Evolutionary conservation across 2,888 invertebrate genomes (phyloP).

Genomic region (Cinara cedri): DNA sequence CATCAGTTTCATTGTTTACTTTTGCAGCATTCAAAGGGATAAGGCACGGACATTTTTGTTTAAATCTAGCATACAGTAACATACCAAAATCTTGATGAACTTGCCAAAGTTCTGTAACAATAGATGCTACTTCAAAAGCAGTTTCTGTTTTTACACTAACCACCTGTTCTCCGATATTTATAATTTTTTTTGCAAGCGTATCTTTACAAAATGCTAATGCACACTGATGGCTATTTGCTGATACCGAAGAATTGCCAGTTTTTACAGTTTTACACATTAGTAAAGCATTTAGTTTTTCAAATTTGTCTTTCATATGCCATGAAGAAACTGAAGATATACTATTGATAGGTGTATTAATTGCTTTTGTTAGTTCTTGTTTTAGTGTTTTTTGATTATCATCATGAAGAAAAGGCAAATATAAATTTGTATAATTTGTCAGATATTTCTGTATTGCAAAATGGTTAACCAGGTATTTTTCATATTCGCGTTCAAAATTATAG

Average conservation of each 20-base stretch:
- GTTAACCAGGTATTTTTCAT: conserved; percentile 33
- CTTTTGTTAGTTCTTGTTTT: conserved; percentile 66
- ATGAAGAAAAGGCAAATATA: conserved; percentile 20
- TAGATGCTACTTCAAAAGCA: conserved; percentile 83
- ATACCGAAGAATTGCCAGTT: conserved; percentile 34
- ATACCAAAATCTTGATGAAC: conserved; percentile 81
- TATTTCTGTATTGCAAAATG: conserved; percentile 1
- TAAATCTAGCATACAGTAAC: conserved; percentile 79
- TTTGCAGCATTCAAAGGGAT: conserved; percentile 80
- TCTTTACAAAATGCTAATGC: conserved; percentile 68
- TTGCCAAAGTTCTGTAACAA: conserved; percentile 80
- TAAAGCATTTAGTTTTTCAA: conserved; percentile 74
- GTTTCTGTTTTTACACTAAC: conserved; percentile 85
- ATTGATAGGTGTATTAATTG: conserved; percentile 86
- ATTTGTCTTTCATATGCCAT: conserved; percentile 77
- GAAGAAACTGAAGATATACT: conserved; percentile 79
- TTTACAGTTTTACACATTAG: conserved; percentile 62
- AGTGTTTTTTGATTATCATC: conserved; percentile 28
- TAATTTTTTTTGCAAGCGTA: conserved; percentile 73
- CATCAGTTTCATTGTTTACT: conserved; percentile 73
- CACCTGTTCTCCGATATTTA: conserved; percentile 81
- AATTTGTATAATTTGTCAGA: conserved; percentile 14
- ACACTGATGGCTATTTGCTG: conserved; percentile 17
- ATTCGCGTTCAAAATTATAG: conserved; percentile 22
- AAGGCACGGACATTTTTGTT: conserved; percentile 80